Evolutionary conservation across 2,113 vertebrate species (phyloP).

Genomic region (Grammomys surdaster): DNA sequence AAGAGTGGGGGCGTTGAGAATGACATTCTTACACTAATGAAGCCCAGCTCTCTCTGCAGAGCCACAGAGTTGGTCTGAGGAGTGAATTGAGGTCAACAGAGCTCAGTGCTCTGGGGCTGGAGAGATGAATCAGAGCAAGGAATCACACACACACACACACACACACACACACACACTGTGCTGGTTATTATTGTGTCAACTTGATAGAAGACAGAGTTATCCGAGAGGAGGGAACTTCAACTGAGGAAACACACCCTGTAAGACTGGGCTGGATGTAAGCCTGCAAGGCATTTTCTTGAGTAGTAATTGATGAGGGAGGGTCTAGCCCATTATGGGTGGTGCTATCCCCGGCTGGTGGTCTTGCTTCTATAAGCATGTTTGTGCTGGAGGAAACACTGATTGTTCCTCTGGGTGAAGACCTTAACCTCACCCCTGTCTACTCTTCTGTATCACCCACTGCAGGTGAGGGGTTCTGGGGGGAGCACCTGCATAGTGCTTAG

Average conservation of each 20-base stretch:
- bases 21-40: not conserved
- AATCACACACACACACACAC: not conserved
- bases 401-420: too few relatives aligned
- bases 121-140: too few relatives aligned
- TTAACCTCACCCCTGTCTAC: too few relatives aligned
- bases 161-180: not conserved
- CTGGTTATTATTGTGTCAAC: not conserved
- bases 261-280: not conserved
- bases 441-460: not conserved
- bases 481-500: not conserved
- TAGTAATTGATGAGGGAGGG: not conserved
- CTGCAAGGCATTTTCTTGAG: not conserved
- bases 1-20: not conserved
- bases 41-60: slow-evolving; percentile 34
- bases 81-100: slow-evolving; percentile 60
- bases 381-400: not conserved
- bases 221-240: not conserved
- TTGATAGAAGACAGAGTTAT: not conserved
- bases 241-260: not conserved
- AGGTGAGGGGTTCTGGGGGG: not conserved
- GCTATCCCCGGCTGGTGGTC: not conserved
- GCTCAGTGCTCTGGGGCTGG: not conserved
- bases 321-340: not conserved
- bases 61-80: slow-evolving; percentile 52
- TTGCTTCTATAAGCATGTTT: not conserved